Base-by-base conservation (phyloP, 2,888 invertebrate genomes). In the Drosophila anomalata region DNA sequence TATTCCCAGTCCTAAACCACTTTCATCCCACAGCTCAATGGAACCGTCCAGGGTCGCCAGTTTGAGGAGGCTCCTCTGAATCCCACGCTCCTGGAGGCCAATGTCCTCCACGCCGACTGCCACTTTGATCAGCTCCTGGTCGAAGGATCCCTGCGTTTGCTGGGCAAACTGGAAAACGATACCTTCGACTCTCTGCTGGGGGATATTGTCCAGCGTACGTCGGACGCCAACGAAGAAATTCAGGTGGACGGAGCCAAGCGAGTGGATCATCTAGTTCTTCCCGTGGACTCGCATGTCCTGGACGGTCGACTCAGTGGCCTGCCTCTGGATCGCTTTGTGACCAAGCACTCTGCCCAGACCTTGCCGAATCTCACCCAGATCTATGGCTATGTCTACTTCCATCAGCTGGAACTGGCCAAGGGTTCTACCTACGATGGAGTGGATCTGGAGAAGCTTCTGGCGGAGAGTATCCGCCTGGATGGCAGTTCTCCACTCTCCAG, bases 81-180 rank as follows among this genome's bases (percentile, higher is more conserved):
- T 87, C 92, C 93, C 41, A 92, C 92, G 0, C 72, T 94, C 2
- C 71, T 89, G n/a, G 92, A 93, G 39, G 88, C 91, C 0, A 89
- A 89, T 0, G 63, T 78, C 1, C 87, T 94, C 0, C 87, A 86
- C 4, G 90, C 93, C 1, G 90, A 91, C 39, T 92, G 93, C 4
- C 90, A 92, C 66, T 94, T 94, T 60, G 86, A 87, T 9, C 82
- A 92, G 47, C 84, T 94, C 9, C 88, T 92, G 75, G 92, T 94
- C 0, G 87, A 91, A 9, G 94, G 94, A 6, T 84, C 91, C 0
- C 77, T 94, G 17, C 86, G 89, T 14, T 74, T 94, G 4, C 87
- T 89, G 4, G 90, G 92, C n/a, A 78, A 84, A 8, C 84, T 93
- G 4, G 92, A 93, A 75, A 90, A 89, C 1, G 79, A 85, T 5